Evolutionary conservation across 2,888 invertebrate species (phyloP).

Genomic region (Fissipunctia ypsillon): DNA sequence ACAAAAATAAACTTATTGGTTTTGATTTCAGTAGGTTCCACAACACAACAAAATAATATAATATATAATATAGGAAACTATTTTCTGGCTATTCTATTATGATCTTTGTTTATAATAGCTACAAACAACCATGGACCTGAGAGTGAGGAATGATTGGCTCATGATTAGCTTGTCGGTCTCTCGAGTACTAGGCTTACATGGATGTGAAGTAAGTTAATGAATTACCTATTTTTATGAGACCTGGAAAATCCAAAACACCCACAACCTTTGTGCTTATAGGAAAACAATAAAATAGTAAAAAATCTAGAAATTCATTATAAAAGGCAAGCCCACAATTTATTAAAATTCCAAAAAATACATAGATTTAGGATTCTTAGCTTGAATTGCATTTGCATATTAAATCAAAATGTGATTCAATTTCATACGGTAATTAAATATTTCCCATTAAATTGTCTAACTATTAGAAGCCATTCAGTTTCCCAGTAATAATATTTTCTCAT

Average conservation of each 20-base stretch:
- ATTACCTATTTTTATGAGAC: neutral
- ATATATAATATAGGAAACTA: neutral
- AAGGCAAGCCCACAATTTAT: too few relatives aligned
- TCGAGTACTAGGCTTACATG: constrained; percentile 43
- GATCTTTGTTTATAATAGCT: neutral
- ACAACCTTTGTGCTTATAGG: neutral
- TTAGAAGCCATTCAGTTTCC: neutral
- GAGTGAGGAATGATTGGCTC: constrained; percentile 6
- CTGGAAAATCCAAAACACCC: neutral
- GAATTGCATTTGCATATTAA: neutral
- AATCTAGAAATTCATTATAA: too few relatives aligned
- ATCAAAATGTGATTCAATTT: neutral
- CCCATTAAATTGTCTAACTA: neutral
- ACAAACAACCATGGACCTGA: constrained; percentile 17
- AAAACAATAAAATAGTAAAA: neutral
- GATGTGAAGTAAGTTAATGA: constrained; percentile 18
- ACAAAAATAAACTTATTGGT: too few relatives aligned
- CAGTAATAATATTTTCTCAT: neutral
- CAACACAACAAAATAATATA: neutral
- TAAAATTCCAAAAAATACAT: neutral
- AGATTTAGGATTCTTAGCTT: neutral
- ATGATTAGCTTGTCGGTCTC: constrained; percentile 19
- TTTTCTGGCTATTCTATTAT: neutral
- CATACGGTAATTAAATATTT: neutral
- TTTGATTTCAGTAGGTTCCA: neutral